Percentiles rank a stretch among this genome's conserved stretches.
Evolutionary conservation across 2,113 vertebrate genomes (phyloP).

Genomic region (Ahaetulla prasina): DNA sequence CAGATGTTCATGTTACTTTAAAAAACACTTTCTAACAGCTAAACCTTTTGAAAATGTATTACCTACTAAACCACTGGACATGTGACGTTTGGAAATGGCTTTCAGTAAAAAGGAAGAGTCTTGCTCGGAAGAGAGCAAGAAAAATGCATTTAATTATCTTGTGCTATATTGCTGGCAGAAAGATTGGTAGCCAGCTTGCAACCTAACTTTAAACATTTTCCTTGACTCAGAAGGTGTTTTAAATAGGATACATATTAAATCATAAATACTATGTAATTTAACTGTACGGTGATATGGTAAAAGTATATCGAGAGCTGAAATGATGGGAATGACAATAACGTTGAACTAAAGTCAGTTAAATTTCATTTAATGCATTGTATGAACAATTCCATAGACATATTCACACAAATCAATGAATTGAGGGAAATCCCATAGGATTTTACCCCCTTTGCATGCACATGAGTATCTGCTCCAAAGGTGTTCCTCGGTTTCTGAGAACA

Average conservation of each 20-base stretch:
- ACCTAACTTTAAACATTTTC: conserved; percentile 3
- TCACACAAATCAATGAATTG: background rate
- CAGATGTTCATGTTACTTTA: conserved; percentile 79
- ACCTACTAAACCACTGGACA: conserved; percentile 26
- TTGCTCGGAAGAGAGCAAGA: background rate
- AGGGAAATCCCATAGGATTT: background rate
- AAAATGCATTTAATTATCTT: background rate
- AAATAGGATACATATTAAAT: background rate
- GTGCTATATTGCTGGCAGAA: background rate
- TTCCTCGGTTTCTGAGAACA: background rate
- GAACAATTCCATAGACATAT: background rate
- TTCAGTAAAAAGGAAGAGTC: conserved; percentile 19
- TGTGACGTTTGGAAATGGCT: conserved; percentile 6
- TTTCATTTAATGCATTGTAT: background rate
- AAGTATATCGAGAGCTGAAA: background rate
- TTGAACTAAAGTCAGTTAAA: background rate
- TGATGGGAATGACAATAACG: background rate
- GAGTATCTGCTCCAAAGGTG: background rate
- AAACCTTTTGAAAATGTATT: conserved; percentile 65
- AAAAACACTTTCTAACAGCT: conserved; percentile 69
- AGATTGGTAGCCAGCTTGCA: background rate
- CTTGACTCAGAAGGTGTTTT: background rate
- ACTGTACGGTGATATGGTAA: background rate
- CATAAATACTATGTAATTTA: background rate
- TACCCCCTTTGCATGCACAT: background rate